These are phyloP conservation scores for Caenorhabditis angaria DNA, from an alignment of 2,888 invertebrate species.

Conservation along the genomic window DNA sequence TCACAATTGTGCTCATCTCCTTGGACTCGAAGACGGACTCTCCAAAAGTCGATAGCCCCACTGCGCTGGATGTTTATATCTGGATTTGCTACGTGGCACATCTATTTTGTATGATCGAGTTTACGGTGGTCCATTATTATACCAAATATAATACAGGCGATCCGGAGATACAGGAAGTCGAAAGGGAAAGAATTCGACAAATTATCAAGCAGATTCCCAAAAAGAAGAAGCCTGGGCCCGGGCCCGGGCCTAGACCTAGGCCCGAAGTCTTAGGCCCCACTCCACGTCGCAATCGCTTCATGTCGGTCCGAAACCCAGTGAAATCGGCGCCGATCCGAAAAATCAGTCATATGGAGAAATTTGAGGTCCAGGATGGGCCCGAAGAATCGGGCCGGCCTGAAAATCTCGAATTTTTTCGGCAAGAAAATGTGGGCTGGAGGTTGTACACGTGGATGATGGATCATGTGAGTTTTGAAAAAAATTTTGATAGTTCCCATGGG, in stretches of 20 bases:
- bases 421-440: constrained; percentile 61
- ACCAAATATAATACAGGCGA: constrained; percentile 76
- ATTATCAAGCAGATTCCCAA: constrained; percentile 58
- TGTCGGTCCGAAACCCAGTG: constrained; percentile 31
- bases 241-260: neutral
- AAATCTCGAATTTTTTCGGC: constrained; percentile 52
- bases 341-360: constrained; percentile 21
- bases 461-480: constrained; percentile 34
- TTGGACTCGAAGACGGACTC: constrained; percentile 86
- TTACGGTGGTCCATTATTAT: constrained; percentile 94
- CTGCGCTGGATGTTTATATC: constrained; percentile 90
- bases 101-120: constrained; percentile 89
- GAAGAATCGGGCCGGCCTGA: constrained; percentile 1
- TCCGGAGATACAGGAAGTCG: constrained; percentile 60
- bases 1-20: constrained; percentile 62
- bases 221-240: constrained; percentile 3
- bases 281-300: too few species aligned
- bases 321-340: constrained; percentile 8
- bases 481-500: too few species aligned
- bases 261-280: too few species aligned
- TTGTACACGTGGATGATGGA: constrained; percentile 61
- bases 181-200: constrained; percentile 53
- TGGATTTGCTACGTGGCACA: constrained; percentile 89
- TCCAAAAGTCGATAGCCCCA: constrained; percentile 89
- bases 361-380: neutral